These are phyloP conservation scores for Pristiophorus japonicus DNA, from an alignment of 2,113 vertebrate genomes.

Conservation along the genomic window DNA sequence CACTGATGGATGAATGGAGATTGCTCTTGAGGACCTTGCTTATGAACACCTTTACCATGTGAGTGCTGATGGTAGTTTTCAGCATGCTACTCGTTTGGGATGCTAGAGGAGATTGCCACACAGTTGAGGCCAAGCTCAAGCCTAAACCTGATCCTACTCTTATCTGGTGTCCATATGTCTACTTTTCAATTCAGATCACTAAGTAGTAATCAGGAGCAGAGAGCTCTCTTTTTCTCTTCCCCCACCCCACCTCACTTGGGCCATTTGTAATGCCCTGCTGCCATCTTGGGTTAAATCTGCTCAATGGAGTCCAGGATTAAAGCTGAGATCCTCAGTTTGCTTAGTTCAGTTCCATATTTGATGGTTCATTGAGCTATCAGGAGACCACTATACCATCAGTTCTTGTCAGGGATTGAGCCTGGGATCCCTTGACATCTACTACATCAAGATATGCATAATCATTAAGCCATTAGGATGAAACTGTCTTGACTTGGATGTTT, in stretches of 20 bases:
- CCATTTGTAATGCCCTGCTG: not conserved
- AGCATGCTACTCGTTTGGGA: not conserved
- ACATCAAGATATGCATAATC: not conserved
- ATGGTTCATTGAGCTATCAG: not conserved
- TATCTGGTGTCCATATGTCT: not conserved
- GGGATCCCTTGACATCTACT: not conserved
- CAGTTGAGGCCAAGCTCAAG: not conserved
- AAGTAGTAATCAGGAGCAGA: not conserved
- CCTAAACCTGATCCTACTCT: not conserved
- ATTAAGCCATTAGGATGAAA: not conserved
- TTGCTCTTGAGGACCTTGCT: not conserved
- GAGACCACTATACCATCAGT: not conserved
- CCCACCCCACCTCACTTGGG: not conserved
- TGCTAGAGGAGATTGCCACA: not conserved
- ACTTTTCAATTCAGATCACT: not conserved
- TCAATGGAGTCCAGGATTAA: not conserved
- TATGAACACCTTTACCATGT: not conserved
- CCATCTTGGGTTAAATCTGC: no score
- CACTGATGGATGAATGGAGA: not conserved
- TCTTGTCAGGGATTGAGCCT: not conserved
- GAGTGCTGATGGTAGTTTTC: not conserved
- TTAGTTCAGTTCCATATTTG: not conserved
- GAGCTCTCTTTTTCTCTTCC: not conserved
- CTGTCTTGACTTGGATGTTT: not conserved
- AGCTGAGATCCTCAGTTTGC: not conserved